Percentiles rank a stretch among this genome's conserved stretches.
Evolutionary conservation across 2,888 invertebrate genomes (phyloP).

Genomic region (Ctena decussata): DNA sequence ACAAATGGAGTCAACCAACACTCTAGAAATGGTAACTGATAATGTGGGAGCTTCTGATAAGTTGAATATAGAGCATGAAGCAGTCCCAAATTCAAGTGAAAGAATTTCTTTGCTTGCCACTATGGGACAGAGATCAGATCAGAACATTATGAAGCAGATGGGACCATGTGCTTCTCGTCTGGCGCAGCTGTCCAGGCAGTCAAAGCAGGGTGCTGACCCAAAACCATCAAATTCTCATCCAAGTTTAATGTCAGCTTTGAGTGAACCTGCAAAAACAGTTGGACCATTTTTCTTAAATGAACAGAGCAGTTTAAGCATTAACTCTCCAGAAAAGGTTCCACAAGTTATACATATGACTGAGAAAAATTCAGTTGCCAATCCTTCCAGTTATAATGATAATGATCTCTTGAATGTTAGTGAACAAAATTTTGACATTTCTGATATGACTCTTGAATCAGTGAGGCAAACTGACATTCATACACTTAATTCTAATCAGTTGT

Average conservation of each 20-base stretch:
- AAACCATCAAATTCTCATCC: not conserved
- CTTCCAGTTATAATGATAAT: not conserved
- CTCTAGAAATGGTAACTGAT: not conserved
- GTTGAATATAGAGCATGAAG: not conserved
- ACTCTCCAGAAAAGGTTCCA: not conserved
- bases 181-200: conserved; percentile 62
- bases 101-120: conserved; percentile 39
- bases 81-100: conserved; percentile 7
- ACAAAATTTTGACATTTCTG: not conserved
- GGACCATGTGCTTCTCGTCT: conserved; percentile 73
- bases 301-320: not conserved
- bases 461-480: not conserved
- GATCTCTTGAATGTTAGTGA: not conserved
- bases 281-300: not conserved
- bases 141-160: conserved; percentile 4
- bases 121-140: conserved; percentile 33
- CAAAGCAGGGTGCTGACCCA: conserved; percentile 13
- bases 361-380: not conserved
- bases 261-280: not conserved
- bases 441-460: not conserved
- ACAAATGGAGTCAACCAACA: not conserved
- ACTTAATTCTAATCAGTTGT: not conserved
- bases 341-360: not conserved
- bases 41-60: not conserved
- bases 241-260: not conserved